Base-by-base conservation (phyloP, 2,888 invertebrate genomes). In the Odontomyia ornata region DNA sequence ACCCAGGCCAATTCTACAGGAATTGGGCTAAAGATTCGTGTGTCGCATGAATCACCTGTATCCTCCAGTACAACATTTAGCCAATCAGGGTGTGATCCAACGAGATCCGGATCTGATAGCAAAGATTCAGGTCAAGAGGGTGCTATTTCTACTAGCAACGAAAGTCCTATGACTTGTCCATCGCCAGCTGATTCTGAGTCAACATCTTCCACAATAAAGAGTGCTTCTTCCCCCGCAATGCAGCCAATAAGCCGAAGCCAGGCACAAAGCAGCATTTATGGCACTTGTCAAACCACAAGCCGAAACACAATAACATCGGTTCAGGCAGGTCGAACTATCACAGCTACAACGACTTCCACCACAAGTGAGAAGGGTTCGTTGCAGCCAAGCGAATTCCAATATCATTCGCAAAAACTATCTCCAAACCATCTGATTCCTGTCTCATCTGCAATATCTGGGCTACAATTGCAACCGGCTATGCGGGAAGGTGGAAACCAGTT, bases 291-390 rank as follows among this genome's bases (percentile, higher is more conserved):
- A 83, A 93, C 93, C 0, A 91, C 91, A 1, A 93, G 93, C 46
- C 90, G 94, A 80, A 94, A 94, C 83, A 94, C 95, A 0, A 93
- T 95, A 23, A 95, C 95, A 0, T 93, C 92, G 0, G 94, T 94
- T 1, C 85, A 93, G 79, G 93, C 93, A 1, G 80, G 93, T 5
- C 82, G 82, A n/a, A 93, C 93, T 1, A 89, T 91, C 84, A 90
- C 93, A 0, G 92, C 92, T 81, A 94, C 93, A 0, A 91, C 92
- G 0, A 93, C 94, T 0, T 92, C 93, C 0, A 65, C 79, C 0
- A 62, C 72, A 46, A 76, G 46, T n/a, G 76, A 76, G 18, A 76
- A 76, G 18, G 60, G 13, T 21, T 67, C 52, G 9, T 21, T 72
- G 27, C 30, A 73, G 25, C 28, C 60, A 9, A 56, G 62, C 56